Percentiles rank a stretch among this genome's conserved stretches.
These are phyloP conservation scores for Columba guinea DNA, from an alignment of 2,797 vertebrate species.

Conservation along the genomic window DNA sequence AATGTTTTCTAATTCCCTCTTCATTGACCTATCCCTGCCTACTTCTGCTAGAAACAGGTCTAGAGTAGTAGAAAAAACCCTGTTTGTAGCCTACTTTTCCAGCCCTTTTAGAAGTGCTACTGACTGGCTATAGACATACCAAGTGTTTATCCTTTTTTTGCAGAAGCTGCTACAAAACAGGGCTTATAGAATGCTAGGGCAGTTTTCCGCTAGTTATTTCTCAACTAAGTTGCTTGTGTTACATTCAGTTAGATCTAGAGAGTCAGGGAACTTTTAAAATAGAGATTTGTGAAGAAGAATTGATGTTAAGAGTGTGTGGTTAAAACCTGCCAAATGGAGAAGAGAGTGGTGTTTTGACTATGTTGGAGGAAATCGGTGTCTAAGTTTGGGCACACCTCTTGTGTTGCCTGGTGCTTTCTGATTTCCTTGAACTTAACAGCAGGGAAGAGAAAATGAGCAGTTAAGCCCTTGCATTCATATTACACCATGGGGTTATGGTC, in stretches of 20 bases:
- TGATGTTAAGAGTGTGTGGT: neutral
- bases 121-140: neutral
- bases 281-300: neutral
- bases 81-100: neutral
- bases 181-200: neutral
- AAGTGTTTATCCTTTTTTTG: neutral
- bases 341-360: rapidly evolving
- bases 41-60: neutral
- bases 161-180: neutral
- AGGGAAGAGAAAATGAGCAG: neutral
- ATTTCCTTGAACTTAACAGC: neutral
- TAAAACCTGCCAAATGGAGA: neutral
- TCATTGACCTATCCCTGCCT: neutral
- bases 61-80: neutral
- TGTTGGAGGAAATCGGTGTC: neutral
- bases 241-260: neutral
- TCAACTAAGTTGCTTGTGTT: neutral
- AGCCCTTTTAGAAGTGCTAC: neutral
- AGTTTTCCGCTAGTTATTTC: neutral
- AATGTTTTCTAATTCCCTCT: neutral
- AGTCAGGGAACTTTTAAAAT: neutral
- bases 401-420: neutral
- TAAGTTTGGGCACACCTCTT: neutral
- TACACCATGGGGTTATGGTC: neutral
- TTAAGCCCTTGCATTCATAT: neutral